Evolutionary conservation across 2,797 vertebrate genomes (phyloP), one percentile per base, ranked within the genome.

Genomic region (Austrolebias charrua): DNA sequence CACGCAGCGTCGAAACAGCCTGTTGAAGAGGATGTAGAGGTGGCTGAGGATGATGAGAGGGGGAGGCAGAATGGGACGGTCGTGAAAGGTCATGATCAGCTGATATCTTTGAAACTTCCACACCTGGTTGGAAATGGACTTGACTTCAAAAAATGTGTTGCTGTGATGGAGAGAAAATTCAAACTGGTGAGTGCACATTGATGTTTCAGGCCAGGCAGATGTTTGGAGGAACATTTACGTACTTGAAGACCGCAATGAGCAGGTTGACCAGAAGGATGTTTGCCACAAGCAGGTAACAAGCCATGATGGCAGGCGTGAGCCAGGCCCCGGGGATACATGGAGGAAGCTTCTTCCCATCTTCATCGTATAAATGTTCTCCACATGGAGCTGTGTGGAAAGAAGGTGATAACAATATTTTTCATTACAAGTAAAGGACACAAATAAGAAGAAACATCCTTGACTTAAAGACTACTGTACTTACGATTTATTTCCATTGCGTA

Each of bases 401-500:
- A 8, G 6, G 16, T 19, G 16, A 42, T 8, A 42, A 20, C 15
- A 43, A 6, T 33, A 49, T 11, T 15, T 60, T 19, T 40, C 48
- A 9, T 43, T 40, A 24, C 11, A 6, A 18, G 63, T 1, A 63
- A 28, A 2, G 10, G 1, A 42, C 28, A 60, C 7, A n/a, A 3
- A 63, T 64, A 57, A 54, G n/a, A 68, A 49, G 29, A 33, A 19
- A 20, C 38, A 58, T 75, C 60, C 5, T 72, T 48, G 8, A 44
- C 13, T 49, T 59, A 0, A 61, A 44, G 55, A 49, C 15, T 81
- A 97, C n/a, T n/a, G n/a, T n/a, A 10, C 97, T 98, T 94, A 99
- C 98, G 98, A 80, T 99, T 99, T 75, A 99, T 99, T 93, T 99
- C 98, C 98, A 99, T 99, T 71, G 98, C 97, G 83, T 98, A 99